Percentiles rank a stretch among this genome's conserved stretches.
These are phyloP conservation scores for Mola mola DNA, from an alignment of 2,113 vertebrate species.

Conservation along the genomic window DNA sequence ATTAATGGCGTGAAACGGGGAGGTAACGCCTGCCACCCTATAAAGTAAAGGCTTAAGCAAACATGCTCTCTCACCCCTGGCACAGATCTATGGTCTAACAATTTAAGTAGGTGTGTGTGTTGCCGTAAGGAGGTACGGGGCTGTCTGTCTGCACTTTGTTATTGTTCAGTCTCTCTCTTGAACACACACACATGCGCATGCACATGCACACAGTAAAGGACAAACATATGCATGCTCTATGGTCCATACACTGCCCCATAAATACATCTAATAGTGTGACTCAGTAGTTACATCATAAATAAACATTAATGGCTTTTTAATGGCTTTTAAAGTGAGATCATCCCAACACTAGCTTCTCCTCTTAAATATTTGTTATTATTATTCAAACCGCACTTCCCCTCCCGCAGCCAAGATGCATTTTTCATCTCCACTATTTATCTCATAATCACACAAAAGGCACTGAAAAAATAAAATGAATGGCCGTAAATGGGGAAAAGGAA, in stretches of 20 bases:
- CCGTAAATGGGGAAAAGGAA: conserved; percentile 10
- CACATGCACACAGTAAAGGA: not conserved
- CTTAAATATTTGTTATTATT: conserved; percentile 47
- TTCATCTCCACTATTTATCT: conserved; percentile 21
- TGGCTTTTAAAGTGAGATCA: conserved; percentile 37
- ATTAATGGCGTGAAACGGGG: conserved; percentile 64
- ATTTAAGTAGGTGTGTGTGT: conserved; percentile 15
- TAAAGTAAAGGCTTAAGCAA: conserved; percentile 62
- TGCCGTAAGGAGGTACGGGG: conserved; percentile 6
- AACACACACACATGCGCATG: not conserved
- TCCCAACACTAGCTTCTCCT: conserved; percentile 22
- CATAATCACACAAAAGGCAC: conserved; percentile 24
- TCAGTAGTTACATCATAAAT: conserved; percentile 37
- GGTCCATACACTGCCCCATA: not conserved
- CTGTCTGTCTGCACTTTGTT: conserved; percentile 15
- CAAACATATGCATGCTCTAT: not conserved
- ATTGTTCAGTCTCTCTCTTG: not conserved
- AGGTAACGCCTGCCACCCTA: conserved; percentile 57
- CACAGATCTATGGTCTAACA: conserved; percentile 44
- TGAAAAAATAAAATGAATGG: conserved; percentile 30
- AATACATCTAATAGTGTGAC: not conserved
- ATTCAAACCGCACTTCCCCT: conserved; percentile 35
- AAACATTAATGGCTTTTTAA: conserved; percentile 52
- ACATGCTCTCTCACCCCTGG: conserved; percentile 50
- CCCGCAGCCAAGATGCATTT: conserved; percentile 30